A percentile compares a stretch with the other conserved stretches of the same genome.
Evolutionary conservation across 2,888 invertebrate species (phyloP).

Genomic region (Epirrita christyi): DNA sequence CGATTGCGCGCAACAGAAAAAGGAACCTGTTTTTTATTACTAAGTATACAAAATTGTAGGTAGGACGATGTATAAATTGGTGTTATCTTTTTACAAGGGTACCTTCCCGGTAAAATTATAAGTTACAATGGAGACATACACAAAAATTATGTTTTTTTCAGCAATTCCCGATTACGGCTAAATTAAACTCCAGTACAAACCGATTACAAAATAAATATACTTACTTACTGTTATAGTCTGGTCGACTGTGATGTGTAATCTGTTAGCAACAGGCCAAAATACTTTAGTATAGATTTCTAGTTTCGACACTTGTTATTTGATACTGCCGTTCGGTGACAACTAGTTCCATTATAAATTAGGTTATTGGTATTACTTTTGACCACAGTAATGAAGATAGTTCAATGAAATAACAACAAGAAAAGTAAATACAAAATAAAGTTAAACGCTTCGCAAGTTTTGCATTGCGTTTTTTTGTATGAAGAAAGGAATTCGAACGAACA

Average conservation of each 20-base stretch:
- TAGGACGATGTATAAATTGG: too few species aligned
- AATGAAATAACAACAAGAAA: slow-evolving; percentile 12
- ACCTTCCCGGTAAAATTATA: too few species aligned
- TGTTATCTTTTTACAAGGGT: too few species aligned
- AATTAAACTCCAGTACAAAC: background rate
- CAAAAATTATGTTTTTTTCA: too few species aligned
- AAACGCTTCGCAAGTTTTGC: slow-evolving; percentile 1
- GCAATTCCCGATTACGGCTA: background rate
- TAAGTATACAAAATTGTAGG: too few species aligned
- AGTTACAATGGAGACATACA: too few species aligned
- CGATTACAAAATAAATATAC: slow-evolving; percentile 20
- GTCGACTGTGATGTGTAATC: slow-evolving; percentile 15
- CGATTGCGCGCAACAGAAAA: too few species aligned
- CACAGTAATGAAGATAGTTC: background rate
- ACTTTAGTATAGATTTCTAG: slow-evolving; percentile 23
- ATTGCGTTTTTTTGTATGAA: slow-evolving; percentile 1
- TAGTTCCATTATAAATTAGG: slow-evolving; percentile 1
- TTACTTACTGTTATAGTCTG: slow-evolving; percentile 16
- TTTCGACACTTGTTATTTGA: slow-evolving; percentile 18
- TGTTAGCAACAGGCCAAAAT: slow-evolving; percentile 16
- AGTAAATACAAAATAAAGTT: slow-evolving; percentile 13
- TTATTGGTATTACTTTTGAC: slow-evolving; percentile 1
- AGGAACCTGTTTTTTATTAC: too few species aligned
- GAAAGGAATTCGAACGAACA: background rate
- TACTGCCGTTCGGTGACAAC: background rate